phyloP scores from a whole-genome alignment of 2,888 invertebrate species.

The Mesorhabditis sp. region DNA sequence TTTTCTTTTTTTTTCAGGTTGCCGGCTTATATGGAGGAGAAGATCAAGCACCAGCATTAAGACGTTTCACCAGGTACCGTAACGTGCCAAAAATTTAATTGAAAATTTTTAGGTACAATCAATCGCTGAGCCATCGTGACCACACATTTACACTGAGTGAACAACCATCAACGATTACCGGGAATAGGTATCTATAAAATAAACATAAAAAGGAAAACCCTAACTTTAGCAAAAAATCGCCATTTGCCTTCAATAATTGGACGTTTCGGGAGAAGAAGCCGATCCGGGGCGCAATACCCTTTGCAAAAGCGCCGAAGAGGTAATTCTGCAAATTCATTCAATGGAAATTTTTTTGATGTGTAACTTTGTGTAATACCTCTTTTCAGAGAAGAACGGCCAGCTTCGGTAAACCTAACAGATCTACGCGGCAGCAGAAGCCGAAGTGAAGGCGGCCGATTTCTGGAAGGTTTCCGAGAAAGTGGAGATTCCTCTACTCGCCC shows the following conservation, averaged over 20 bases:
- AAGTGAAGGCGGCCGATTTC: constrained; percentile 11
- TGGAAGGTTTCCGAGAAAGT: not conserved
- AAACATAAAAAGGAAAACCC: not conserved
- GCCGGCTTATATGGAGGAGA: constrained; percentile 30
- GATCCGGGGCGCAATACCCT: not conserved
- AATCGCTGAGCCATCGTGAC: not conserved
- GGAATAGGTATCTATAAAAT: not conserved
- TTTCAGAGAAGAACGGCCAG: constrained; percentile 25
- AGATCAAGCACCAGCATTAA: constrained; percentile 31
- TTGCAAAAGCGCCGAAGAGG: not conserved
- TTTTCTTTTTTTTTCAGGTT: no score
- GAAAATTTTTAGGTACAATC: not conserved
- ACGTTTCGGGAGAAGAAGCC: constrained; percentile 35
- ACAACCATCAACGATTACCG: not conserved
- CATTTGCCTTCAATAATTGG: constrained; percentile 37
- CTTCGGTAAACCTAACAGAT: constrained; percentile 32
- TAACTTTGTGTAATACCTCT: not conserved
- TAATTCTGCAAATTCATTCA: not conserved
- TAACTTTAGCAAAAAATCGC: constrained; percentile 20
- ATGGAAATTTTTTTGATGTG: not conserved
- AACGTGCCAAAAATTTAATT: no score
- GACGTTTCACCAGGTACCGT: constrained; percentile 28
- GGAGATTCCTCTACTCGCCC: not conserved
- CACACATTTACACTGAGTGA: not conserved
- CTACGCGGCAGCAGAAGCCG: constrained; percentile 17